These are phyloP conservation scores for Synaphobranchus kaupii DNA, from an alignment of 2,797 vertebrate genomes.

Conservation along the genomic window DNA sequence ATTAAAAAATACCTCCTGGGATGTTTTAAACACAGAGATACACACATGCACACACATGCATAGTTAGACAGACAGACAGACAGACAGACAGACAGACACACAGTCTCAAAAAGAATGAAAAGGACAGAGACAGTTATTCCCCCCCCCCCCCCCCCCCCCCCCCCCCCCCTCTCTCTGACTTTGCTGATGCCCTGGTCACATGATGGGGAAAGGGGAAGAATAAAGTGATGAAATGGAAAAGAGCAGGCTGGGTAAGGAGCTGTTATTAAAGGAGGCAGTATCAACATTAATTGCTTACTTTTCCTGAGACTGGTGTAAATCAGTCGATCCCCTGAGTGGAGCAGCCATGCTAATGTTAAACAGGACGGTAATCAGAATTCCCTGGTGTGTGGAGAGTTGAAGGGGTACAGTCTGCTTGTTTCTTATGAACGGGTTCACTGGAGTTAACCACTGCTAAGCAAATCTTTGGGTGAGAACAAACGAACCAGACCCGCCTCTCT, in stretches of 20 bases:
- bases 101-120: neutral
- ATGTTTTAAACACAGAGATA: neutral
- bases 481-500: conserved; percentile 38
- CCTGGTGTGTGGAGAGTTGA: conserved; percentile 78
- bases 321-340: conserved; percentile 80
- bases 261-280: conserved; percentile 67
- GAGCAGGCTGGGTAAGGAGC: conserved; percentile 67
- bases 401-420: conserved; percentile 42
- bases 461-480: conserved; percentile 60
- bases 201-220: conserved; percentile 12
- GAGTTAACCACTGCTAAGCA: conserved; percentile 49
- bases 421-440: conserved; percentile 34
- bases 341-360: conserved; percentile 78
- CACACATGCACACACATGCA: neutral
- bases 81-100: neutral
- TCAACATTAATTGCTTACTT: conserved; percentile 87
- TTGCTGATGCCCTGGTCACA: conserved; percentile 28
- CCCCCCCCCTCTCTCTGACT: neutral
- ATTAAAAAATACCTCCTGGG: conserved; percentile 39
- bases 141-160: too few relatives aligned
- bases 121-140: neutral
- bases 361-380: conserved; percentile 77
- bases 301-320: conserved; percentile 71
- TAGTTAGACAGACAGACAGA: neutral
- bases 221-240: conserved; percentile 41